These are phyloP conservation scores for Physocephala rufipes DNA, from an alignment of 2,888 invertebrate genomes.

Conservation along the genomic window DNA sequence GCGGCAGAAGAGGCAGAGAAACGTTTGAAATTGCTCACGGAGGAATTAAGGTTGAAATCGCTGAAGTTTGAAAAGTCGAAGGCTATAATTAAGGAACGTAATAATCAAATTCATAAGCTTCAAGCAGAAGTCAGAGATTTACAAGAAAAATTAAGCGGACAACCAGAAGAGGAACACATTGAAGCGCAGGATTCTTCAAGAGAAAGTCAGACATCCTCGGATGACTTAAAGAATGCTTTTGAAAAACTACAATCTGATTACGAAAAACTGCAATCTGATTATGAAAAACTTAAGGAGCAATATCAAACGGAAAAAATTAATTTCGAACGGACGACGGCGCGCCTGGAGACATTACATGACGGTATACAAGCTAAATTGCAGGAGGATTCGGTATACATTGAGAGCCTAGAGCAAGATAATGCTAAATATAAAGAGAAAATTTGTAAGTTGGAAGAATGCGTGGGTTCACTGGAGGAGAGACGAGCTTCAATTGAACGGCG, in stretches of 20 bases:
- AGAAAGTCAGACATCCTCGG: conserved; percentile 33
- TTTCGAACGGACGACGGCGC: conserved; percentile 56
- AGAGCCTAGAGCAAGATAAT: conserved; percentile 76
- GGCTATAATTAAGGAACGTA: conserved; percentile 68
- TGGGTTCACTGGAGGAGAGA: conserved; percentile 71
- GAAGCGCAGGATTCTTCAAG: conserved; percentile 15
- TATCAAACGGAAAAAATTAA: conserved; percentile 52
- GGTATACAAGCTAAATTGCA: conserved; percentile 74
- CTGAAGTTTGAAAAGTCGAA: conserved; percentile 69
- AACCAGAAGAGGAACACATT: conserved; percentile 50
- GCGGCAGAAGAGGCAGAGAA: conserved; percentile 54
- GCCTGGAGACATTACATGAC: conserved; percentile 60
- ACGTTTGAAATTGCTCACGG: conserved; percentile 63
- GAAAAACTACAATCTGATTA: conserved; percentile 48
- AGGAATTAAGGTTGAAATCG: conserved; percentile 67
- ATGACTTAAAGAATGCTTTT: conserved; percentile 35
- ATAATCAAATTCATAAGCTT: conserved; percentile 68
- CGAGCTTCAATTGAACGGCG: conserved; percentile 71
- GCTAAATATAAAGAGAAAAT: conserved; percentile 73
- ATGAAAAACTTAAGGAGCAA: conserved; percentile 49
- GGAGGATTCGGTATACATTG: conserved; percentile 78
- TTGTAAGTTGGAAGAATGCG: conserved; percentile 73
- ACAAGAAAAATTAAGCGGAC: conserved; percentile 48
- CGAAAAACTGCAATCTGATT: conserved; percentile 47
- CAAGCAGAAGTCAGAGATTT: conserved; percentile 53